These are phyloP conservation scores for Podarcis cretensis DNA, from an alignment of 2,113 vertebrate genomes.

Conservation along the genomic window DNA sequence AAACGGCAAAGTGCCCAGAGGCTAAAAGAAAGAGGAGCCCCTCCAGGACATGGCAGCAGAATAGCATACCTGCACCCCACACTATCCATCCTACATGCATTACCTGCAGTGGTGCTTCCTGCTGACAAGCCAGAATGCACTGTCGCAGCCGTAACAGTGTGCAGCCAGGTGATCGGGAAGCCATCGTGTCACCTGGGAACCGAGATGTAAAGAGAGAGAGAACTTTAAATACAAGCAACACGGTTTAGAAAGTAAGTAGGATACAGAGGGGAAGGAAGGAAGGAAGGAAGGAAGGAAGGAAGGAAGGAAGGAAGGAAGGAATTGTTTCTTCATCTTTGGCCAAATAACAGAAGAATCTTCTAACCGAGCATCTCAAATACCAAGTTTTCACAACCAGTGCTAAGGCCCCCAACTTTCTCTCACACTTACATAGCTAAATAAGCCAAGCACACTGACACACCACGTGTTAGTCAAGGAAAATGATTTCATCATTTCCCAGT, in stretches of 20 bases:
- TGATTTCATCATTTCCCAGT: constrained; percentile 32
- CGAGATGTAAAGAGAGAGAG: not conserved
- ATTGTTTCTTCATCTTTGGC: too few relatives aligned
- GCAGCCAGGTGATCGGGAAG: constrained; percentile 95
- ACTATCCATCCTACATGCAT: not conserved
- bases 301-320: not conserved
- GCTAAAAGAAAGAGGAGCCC: fast-evolving
- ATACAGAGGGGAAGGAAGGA: not conserved
- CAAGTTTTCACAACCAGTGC: not conserved
- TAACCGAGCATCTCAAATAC: not conserved
- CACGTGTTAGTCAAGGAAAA: not conserved
- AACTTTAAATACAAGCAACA: not conserved
- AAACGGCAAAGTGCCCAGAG: not conserved
- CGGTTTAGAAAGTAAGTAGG: fast-evolving
- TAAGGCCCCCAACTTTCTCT: not conserved
- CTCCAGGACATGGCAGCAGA: fast-evolving
- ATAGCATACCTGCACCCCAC: not conserved
- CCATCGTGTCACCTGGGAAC: constrained; percentile 93
- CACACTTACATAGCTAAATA: not conserved
- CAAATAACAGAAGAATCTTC: constrained; percentile 37
- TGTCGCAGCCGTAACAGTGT: constrained; percentile 96
- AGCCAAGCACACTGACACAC: not conserved
- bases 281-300: constrained; percentile 13
- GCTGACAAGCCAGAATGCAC: constrained; percentile 93
- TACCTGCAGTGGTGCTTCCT: constrained; percentile 98